Evolutionary conservation across 2,797 vertebrate species (phyloP).

Genomic region (Rhodeus uyekii): DNA sequence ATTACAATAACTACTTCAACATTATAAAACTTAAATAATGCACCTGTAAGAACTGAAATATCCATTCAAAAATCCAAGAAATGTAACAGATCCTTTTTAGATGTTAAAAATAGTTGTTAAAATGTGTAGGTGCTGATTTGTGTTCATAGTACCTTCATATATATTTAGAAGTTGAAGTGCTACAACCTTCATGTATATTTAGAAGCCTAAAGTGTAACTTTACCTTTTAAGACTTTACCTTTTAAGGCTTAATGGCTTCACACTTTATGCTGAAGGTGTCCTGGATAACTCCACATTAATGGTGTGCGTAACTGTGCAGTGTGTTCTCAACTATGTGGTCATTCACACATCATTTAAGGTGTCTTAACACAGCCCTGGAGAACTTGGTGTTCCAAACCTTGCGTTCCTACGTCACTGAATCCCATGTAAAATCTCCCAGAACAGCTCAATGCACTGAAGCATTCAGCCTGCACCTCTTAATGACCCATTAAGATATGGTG

Average conservation of each 20-base stretch:
- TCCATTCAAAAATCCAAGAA: neutral
- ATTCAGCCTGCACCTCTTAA: slow-evolving; percentile 35
- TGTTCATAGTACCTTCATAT: neutral
- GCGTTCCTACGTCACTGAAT: slow-evolving; percentile 23
- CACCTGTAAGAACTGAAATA: neutral
- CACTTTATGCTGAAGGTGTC: neutral
- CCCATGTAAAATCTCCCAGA: slow-evolving; percentile 18
- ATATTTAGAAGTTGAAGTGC: slow-evolving; percentile 21
- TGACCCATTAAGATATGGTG: neutral
- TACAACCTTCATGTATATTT: neutral
- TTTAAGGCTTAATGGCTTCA: slow-evolving; percentile 1
- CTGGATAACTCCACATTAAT: neutral
- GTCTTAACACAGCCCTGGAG: slow-evolving; percentile 52
- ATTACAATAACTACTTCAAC: neutral
- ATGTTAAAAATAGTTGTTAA: neutral
- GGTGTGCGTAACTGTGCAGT: neutral
- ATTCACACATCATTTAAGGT: slow-evolving; percentile 48
- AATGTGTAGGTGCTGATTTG: neutral
- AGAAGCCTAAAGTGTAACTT: neutral
- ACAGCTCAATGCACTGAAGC: neutral
- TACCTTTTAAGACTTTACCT: neutral
- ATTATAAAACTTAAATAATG: neutral
- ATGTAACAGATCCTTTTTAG: neutral
- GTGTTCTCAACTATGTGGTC: slow-evolving; percentile 22
- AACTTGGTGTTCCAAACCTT: slow-evolving; percentile 61